Conservation (phyloP, 2,113 vertebrate species). For the Burhinus oedicnemus region DNA sequence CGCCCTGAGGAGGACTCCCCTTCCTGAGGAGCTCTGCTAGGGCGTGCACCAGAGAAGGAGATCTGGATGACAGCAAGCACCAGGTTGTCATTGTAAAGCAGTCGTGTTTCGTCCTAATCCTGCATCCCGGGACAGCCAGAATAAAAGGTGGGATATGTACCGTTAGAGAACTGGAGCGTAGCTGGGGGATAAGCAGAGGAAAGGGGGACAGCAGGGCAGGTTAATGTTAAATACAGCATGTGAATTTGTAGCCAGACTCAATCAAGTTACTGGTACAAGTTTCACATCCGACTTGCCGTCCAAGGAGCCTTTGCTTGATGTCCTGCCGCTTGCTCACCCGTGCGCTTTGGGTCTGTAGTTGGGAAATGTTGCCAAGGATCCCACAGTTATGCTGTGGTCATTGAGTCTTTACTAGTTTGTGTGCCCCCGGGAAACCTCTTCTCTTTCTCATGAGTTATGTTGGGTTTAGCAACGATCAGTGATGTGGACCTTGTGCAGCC, state of each 20-base stretch:
- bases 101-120: not conserved
- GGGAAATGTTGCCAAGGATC: not conserved
- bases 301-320: not conserved
- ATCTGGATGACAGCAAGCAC: not conserved
- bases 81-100: not conserved
- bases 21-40: not conserved
- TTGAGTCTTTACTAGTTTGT: not conserved
- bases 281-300: fast-evolving
- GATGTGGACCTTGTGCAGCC: fast-evolving
- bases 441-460: fast-evolving
- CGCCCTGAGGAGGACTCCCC: not conserved
- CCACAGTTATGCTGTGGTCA: fast-evolving
- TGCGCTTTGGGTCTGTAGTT: not conserved
- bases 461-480: not conserved
- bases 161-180: not conserved
- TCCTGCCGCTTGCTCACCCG: fast-evolving
- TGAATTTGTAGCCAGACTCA: not conserved
- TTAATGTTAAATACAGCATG: not conserved
- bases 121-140: not conserved
- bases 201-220: not conserved
- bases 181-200: not conserved
- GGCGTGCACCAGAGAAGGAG: not conserved
- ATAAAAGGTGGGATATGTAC: not conserved
- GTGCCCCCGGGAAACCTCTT: not conserved
- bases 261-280: not conserved